Conservation (phyloP, 2,797 vertebrate species). For the Schizopygopsis malacanthus region DNA sequence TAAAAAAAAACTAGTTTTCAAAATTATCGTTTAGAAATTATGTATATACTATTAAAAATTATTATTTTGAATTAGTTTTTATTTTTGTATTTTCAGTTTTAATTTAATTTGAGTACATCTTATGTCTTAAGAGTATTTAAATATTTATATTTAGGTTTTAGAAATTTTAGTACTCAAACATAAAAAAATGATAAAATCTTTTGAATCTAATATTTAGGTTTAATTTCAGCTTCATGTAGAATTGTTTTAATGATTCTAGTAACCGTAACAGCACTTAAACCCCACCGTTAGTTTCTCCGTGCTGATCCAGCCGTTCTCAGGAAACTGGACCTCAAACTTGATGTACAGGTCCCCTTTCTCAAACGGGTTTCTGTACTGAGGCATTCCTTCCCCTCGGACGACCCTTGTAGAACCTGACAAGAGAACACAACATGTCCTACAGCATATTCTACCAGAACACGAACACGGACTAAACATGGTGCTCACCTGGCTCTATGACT, state of each 20-base stretch:
- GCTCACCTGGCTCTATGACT: conserved; percentile 94
- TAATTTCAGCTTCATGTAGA: neutral
- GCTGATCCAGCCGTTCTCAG: conserved; percentile 98
- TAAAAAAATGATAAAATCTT: neutral
- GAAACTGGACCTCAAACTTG: conserved; percentile 98
- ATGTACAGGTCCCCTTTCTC: conserved; percentile 98
- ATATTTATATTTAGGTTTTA: neutral
- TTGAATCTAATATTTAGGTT: neutral
- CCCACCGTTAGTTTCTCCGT: conserved; percentile 95
- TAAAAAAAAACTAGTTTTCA: too few relatives aligned
- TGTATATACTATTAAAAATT: too few relatives aligned
- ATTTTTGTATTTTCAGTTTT: neutral
- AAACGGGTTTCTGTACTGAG: conserved; percentile 98
- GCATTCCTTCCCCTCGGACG: conserved; percentile 97
- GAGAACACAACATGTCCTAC: neutral
- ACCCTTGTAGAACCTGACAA: conserved; percentile 87
- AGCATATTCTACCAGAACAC: neutral
- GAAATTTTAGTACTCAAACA: too few relatives aligned
- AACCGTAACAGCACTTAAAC: neutral
- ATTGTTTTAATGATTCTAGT: neutral
- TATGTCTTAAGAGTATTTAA: neutral
- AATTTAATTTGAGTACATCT: neutral
- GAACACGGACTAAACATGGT: neutral
- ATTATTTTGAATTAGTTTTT: neutral
- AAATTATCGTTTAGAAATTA: too few relatives aligned